These are phyloP conservation scores for Clarias fuscus DNA, from an alignment of 2,797 vertebrate species.

Conservation along the genomic window DNA sequence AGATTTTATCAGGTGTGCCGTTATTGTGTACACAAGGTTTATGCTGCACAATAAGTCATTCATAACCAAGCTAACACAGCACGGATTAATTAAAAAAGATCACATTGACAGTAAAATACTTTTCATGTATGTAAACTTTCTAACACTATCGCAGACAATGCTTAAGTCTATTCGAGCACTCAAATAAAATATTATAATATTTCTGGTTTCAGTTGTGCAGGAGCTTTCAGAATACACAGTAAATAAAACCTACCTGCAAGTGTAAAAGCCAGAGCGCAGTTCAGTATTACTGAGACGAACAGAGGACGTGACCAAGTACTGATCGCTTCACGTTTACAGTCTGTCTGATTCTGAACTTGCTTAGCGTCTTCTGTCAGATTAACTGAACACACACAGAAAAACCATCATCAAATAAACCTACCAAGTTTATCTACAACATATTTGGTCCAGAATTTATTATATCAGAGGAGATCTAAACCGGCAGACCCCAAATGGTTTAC, in stretches of 20 bases:
- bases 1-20: background rate
- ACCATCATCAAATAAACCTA: background rate
- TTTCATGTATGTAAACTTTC: background rate
- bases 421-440: background rate
- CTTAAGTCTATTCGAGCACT: background rate
- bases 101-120: background rate
- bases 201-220: background rate
- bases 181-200: background rate
- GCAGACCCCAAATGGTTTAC: background rate
- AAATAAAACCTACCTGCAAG: slow-evolving; percentile 12
- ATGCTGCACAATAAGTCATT: background rate
- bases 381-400: background rate
- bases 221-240: background rate
- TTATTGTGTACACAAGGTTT: background rate
- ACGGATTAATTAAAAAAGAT: background rate
- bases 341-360: background rate
- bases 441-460: background rate
- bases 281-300: slow-evolving; percentile 1
- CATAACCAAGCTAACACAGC: background rate
- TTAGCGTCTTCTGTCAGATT: background rate
- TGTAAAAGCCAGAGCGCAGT: background rate
- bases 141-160: background rate
- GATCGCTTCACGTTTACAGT: fast-evolving
- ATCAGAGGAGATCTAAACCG: background rate
- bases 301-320: background rate